These are phyloP conservation scores for Drosophila gaucha DNA, from an alignment of 2,888 invertebrate species.

Conservation along the genomic window DNA sequence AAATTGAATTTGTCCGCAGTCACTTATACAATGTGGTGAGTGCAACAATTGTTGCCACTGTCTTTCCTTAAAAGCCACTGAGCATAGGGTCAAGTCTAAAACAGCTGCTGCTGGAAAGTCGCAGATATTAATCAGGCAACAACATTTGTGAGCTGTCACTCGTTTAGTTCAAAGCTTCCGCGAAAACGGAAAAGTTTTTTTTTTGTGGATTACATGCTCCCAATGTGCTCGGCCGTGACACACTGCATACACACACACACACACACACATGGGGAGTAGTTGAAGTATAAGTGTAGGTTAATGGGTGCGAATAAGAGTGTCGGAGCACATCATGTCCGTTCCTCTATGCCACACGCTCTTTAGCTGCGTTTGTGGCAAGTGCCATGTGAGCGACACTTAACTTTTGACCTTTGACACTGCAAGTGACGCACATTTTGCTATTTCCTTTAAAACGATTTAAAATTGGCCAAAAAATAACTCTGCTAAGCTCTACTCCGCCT, in stretches of 20 bases:
- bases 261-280: neutral
- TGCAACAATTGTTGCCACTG: constrained; percentile 42
- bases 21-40: constrained; percentile 11
- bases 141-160: constrained; percentile 4
- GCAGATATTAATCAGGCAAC: constrained; percentile 54
- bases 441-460: neutral
- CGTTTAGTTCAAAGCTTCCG: constrained; percentile 45
- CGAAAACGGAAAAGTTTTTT: constrained; percentile 1
- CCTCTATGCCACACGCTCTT: constrained; percentile 45
- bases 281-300: neutral
- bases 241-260: constrained; percentile 25
- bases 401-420: constrained; percentile 31
- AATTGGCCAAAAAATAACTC: neutral
- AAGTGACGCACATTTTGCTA: constrained; percentile 4
- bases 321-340: constrained; percentile 46
- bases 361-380: constrained; percentile 30
- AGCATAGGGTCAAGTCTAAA: neutral
- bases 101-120: constrained; percentile 11
- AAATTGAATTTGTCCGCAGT: constrained; percentile 63
- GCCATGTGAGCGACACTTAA: constrained; percentile 22
- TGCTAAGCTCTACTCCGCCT: neutral
- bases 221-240: constrained; percentile 39
- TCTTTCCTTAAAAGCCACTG: neutral
- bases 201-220: constrained; percentile 13
- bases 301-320: neutral